Conservation (phyloP, 1,140 invertebrate species). For the Nautilus pompilius region DNA sequence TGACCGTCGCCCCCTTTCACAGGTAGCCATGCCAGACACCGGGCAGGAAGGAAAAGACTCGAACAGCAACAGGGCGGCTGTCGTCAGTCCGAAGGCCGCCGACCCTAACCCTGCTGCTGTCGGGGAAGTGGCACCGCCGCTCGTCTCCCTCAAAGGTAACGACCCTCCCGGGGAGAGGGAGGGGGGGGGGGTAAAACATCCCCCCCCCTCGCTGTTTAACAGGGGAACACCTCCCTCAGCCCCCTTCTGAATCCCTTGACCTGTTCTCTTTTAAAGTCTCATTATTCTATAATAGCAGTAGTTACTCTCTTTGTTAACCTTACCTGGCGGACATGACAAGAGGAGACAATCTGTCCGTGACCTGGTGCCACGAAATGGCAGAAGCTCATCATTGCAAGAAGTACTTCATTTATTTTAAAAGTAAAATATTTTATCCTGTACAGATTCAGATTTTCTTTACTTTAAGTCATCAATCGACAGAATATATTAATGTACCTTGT, state of each 20-base stretch:
- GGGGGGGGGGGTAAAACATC: neutral
- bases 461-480: too few relatives aligned
- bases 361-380: too few relatives aligned
- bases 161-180: neutral
- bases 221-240: neutral
- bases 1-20: too few relatives aligned
- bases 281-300: slow-evolving; percentile 4
- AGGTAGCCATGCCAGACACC: slow-evolving; percentile 23
- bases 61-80: too few relatives aligned
- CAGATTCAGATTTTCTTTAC: too few relatives aligned
- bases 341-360: too few relatives aligned
- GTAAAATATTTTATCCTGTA: too few relatives aligned
- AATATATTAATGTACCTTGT: too few relatives aligned
- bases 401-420: too few relatives aligned
- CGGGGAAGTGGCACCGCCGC: slow-evolving; percentile 36
- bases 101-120: slow-evolving; percentile 35
- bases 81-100: slow-evolving; percentile 39
- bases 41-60: slow-evolving; percentile 39
- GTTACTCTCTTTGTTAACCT: neutral
- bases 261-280: neutral
- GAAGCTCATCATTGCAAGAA: too few relatives aligned
- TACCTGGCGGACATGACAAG: too few relatives aligned
- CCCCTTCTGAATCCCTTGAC: neutral
- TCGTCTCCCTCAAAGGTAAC: slow-evolving; percentile 25
- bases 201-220: neutral